These are phyloP conservation scores for Melanophora roralis DNA, from an alignment of 2,888 invertebrate species.

Conservation along the genomic window DNA sequence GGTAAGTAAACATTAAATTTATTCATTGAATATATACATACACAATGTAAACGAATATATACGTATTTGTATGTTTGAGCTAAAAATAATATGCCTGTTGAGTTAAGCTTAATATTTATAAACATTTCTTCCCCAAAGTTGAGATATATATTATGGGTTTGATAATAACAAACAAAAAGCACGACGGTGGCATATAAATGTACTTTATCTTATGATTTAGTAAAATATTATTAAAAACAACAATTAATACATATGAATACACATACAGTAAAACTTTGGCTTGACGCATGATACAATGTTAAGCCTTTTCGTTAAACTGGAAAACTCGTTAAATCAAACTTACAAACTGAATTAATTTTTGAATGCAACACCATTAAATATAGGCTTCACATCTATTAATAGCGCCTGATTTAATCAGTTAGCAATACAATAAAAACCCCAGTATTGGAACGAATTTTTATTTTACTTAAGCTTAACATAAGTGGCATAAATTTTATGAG, in stretches of 20 bases:
- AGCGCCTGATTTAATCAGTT: too few relatives aligned
- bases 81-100: slow-evolving; percentile 42
- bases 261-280: neutral
- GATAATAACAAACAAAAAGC: neutral
- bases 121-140: neutral
- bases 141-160: neutral
- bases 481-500: neutral
- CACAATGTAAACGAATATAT: neutral
- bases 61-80: neutral
- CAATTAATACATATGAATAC: neutral
- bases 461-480: too few relatives aligned
- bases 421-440: too few relatives aligned
- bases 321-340: too few relatives aligned
- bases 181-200: neutral
- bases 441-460: too few relatives aligned
- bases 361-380: neutral
- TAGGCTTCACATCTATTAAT: neutral
- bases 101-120: slow-evolving; percentile 29
- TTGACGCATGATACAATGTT: too few relatives aligned
- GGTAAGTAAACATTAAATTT: slow-evolving; percentile 79
- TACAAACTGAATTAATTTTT: too few relatives aligned
- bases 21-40: neutral
- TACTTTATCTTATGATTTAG: slow-evolving; percentile 26
- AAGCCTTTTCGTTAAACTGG: too few relatives aligned
- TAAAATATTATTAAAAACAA: slow-evolving; percentile 25